Conservation (phyloP, 1,140 invertebrate genomes). For the Marisa cornuarietis region DNA sequence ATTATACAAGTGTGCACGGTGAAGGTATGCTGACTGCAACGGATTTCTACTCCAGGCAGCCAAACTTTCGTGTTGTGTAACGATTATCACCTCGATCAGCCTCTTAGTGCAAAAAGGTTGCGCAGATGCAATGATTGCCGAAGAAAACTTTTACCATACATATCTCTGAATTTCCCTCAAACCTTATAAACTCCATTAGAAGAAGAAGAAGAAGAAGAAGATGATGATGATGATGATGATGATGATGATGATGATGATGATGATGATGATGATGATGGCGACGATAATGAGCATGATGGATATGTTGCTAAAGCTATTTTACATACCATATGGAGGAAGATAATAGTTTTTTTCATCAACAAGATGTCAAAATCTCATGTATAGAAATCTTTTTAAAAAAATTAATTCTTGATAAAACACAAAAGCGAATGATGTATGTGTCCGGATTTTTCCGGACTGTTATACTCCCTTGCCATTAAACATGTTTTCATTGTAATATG, state of each 20-base stretch:
- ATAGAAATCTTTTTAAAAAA: too few relatives aligned
- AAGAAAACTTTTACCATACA: neutral
- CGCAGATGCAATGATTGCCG: too few relatives aligned
- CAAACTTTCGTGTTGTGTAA: neutral
- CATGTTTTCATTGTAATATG: too few relatives aligned
- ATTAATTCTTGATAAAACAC: too few relatives aligned
- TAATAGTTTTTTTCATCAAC: too few relatives aligned
- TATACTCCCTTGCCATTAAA: too few relatives aligned
- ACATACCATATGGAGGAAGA: too few relatives aligned
- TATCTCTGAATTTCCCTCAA: neutral
- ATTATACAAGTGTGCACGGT: neutral
- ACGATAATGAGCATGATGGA: conserved; percentile 11
- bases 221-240: neutral
- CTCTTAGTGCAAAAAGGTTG: too few relatives aligned
- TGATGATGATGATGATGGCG: neutral
- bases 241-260: neutral
- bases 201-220: neutral
- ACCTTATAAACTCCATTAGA: neutral
- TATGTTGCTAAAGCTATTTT: conserved; percentile 4
- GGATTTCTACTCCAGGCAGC: neutral
- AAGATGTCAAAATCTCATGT: too few relatives aligned
- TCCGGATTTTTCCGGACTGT: too few relatives aligned
- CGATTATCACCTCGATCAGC: neutral
- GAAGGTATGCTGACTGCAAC: neutral
- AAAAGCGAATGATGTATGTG: too few relatives aligned